Evolutionary conservation across 2,888 invertebrate genomes (phyloP).

Genomic region (Rotaria magnacalcarata): DNA sequence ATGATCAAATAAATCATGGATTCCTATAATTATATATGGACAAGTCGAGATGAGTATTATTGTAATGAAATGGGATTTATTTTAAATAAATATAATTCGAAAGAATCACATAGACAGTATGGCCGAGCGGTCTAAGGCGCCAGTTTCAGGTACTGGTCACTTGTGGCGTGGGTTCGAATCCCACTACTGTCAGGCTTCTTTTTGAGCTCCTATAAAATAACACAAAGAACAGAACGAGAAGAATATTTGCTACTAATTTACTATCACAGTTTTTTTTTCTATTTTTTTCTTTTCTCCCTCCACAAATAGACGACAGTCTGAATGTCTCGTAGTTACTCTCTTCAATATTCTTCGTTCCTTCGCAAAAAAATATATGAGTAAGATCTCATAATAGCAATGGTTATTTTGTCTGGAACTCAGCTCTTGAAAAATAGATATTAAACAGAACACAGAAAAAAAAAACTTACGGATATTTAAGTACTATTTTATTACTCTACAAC

Average conservation of each 20-base stretch:
- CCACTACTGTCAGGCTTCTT: constrained; percentile 18
- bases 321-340: not conserved
- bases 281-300: not conserved
- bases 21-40: not conserved
- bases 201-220: not conserved
- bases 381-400: not conserved
- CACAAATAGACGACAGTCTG: not conserved
- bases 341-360: not conserved
- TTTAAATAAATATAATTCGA: not conserved
- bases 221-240: not conserved
- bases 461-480: no score
- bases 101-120: not conserved
- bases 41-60: not conserved
- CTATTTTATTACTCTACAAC: no score
- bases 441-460: no score
- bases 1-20: no score
- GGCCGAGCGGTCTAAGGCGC: constrained; percentile 31
- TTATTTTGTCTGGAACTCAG: no score
- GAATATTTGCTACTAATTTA: not conserved
- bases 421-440: no score
- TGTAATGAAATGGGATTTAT: not conserved
- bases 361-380: not conserved
- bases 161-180: constrained; percentile 31
- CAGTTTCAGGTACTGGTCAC: constrained; percentile 31
- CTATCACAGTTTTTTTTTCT: not conserved